Evolutionary conservation across 2,113 vertebrate genomes (phyloP).

Genomic region (Thamnophis sirtalis): DNA sequence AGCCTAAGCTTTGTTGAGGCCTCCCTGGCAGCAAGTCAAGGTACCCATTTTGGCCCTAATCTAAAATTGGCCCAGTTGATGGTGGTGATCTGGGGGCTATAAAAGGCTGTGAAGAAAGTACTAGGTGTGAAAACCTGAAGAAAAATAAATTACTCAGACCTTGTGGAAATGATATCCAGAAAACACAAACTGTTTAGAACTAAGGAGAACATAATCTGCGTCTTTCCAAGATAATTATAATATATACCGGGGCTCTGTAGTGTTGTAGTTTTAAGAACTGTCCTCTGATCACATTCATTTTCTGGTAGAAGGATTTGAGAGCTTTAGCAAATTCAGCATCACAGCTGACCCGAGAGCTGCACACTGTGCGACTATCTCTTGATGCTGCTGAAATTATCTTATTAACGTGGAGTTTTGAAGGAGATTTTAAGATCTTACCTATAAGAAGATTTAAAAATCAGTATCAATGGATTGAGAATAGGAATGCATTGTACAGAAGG

Average conservation of each 20-base stretch:
- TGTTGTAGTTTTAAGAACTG: constrained; percentile 77
- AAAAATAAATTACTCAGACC: not conserved
- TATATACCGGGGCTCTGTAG: constrained; percentile 73
- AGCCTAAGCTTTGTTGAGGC: not conserved
- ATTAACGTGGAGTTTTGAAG: not conserved
- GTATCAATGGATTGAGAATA: not conserved
- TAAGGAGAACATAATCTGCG: not conserved
- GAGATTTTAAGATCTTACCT: constrained; percentile 21
- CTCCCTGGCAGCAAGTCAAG: not conserved
- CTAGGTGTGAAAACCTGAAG: not conserved
- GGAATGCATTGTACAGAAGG: not conserved
- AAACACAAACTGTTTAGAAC: not conserved
- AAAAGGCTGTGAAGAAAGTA: not conserved
- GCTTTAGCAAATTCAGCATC: constrained; percentile 81
- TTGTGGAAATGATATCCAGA: not conserved
- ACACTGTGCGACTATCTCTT: constrained; percentile 11
- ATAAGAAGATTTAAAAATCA: not conserved
- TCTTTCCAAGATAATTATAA: not conserved
- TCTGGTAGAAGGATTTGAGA: constrained; percentile 84
- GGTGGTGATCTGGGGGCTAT: not conserved
- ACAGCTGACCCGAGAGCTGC: constrained; percentile 61
- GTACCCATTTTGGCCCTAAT: not conserved
- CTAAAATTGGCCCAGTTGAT: not conserved
- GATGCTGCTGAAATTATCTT: not conserved
- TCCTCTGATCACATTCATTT: constrained; percentile 75